These are phyloP conservation scores for Eclectus roratus DNA, from an alignment of 2,113 vertebrate genomes.

Conservation along the genomic window DNA sequence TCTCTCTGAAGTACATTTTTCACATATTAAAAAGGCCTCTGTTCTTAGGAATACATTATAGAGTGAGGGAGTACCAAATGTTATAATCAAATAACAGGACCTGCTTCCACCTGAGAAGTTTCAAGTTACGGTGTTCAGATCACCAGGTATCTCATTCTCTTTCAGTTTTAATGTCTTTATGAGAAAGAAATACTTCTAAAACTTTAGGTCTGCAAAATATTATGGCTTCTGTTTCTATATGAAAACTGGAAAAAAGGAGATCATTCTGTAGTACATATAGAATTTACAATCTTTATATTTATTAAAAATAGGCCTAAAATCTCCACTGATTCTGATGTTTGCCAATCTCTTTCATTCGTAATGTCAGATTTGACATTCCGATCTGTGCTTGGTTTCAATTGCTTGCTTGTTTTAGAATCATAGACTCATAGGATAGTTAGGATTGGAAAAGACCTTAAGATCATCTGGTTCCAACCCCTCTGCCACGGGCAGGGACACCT, in stretches of 20 bases:
- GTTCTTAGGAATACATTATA: background rate
- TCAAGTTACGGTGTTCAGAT: background rate
- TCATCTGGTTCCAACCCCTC: too few species aligned
- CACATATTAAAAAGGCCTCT: background rate
- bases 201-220: background rate
- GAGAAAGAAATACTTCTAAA: background rate
- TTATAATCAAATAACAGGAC: background rate
- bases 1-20: background rate
- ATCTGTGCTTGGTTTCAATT: background rate
- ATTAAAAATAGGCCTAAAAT: background rate
- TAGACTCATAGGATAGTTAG: too few species aligned
- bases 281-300: background rate
- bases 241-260: background rate
- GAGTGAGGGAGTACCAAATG: background rate
- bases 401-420: background rate
- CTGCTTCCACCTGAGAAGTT: background rate
- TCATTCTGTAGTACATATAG: background rate
- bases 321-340: background rate
- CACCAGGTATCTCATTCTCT: background rate
- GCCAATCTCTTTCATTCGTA: background rate
- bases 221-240: background rate
- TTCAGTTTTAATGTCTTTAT: background rate
- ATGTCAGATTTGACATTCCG: background rate
- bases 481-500: too few species aligned
- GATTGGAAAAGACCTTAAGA: too few species aligned